Conservation (phyloP, 1,140 invertebrate genomes). For the Heterodera schachtii region DNA sequence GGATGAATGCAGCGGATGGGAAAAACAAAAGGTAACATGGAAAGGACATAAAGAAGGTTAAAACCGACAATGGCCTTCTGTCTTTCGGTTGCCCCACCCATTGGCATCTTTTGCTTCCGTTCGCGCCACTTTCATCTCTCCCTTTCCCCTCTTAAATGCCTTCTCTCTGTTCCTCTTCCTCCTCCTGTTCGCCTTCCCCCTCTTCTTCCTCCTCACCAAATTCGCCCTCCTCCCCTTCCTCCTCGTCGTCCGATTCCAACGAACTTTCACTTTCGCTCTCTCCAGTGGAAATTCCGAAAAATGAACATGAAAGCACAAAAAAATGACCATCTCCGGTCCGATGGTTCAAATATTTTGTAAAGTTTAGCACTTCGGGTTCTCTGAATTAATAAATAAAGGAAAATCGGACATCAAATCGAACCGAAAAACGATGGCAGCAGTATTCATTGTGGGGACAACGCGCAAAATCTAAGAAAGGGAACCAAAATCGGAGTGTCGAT, state of each 20-base stretch:
- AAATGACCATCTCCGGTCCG: conserved; percentile 34
- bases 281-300: conserved; percentile 42
- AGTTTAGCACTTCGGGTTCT: conserved; percentile 54
- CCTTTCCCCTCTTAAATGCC: background rate
- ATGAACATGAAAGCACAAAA: conserved; percentile 45
- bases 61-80: too few relatives aligned
- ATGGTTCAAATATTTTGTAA: conserved; percentile 52
- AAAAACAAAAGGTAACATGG: too few relatives aligned
- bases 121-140: background rate
- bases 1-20: too few relatives aligned
- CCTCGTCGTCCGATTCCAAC: conserved; percentile 23
- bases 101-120: background rate
- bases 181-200: conserved; percentile 2
- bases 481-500: too few relatives aligned
- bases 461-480: conserved; percentile 44
- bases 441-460: conserved; percentile 39
- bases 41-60: too few relatives aligned
- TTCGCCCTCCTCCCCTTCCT: background rate
- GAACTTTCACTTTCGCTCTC: conserved; percentile 39
- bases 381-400: background rate
- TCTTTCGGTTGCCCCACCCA: too few relatives aligned
- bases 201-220: conserved; percentile 4
- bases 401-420: background rate
- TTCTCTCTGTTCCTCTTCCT: background rate
- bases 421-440: conserved; percentile 47